A percentile compares a stretch with the other conserved stretches of the same genome.
phyloP scores from a whole-genome alignment of 2,113 vertebrate species.

The Heterocephalus glaber region DNA sequence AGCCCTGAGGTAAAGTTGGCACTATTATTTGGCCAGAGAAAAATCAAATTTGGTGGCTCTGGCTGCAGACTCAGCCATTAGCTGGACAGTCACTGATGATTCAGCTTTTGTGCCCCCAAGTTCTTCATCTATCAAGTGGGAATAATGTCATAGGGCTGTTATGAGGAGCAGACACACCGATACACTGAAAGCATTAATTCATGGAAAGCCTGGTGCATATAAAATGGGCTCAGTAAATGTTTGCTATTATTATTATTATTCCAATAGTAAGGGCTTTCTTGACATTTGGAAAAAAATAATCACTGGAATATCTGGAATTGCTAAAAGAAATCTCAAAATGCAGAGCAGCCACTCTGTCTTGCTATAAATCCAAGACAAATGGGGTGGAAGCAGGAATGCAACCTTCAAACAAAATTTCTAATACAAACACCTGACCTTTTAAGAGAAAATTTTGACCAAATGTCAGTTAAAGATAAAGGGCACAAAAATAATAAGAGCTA shows the following conservation, averaged over 20 bases:
- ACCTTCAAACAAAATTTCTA: conserved; percentile 41
- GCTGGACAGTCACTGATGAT: not conserved
- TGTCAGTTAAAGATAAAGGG: conserved; percentile 41
- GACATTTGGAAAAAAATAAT: not conserved
- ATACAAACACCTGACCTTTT: conserved; percentile 43
- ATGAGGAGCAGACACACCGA: not conserved
- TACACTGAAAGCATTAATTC: not conserved
- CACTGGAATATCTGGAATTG: not conserved
- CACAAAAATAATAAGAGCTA: conserved; percentile 51
- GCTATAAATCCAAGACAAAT: not conserved
- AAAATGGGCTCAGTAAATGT: not conserved
- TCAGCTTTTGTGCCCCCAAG: not conserved
- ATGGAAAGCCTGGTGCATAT: not conserved
- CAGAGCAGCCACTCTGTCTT: not conserved
- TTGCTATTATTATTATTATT: conserved; percentile 9
- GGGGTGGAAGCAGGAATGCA: not conserved
- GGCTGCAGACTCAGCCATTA: not conserved
- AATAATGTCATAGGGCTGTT: not conserved
- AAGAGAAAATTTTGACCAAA: conserved; percentile 66
- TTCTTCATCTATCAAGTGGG: not conserved
- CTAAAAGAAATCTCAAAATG: conserved; percentile 10
- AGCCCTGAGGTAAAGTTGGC: not conserved
- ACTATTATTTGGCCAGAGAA: not conserved
- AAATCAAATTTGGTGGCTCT: not conserved
- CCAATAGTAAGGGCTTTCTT: not conserved